Evolutionary conservation across 2,797 vertebrate genomes (phyloP).

Genomic region (Rhinichthys osculus): DNA sequence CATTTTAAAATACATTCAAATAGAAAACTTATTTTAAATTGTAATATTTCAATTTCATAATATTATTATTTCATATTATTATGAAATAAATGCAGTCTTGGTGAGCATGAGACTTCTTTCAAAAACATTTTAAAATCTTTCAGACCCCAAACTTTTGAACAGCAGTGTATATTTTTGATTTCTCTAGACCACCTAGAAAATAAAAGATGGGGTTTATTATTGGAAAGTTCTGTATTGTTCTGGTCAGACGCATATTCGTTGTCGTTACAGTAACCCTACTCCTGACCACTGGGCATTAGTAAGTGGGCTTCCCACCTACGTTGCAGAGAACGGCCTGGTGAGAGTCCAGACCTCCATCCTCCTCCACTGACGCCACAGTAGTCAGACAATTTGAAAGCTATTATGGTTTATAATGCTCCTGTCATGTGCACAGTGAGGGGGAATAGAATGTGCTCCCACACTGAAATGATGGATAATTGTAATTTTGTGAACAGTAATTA

Average conservation of each 20-base stretch:
- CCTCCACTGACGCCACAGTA: constrained; percentile 11
- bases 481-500: constrained; percentile 69
- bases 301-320: constrained; percentile 87
- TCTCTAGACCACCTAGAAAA: not conserved
- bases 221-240: constrained; percentile 34
- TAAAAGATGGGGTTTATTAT: not conserved
- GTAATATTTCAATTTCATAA: not conserved
- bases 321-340: constrained; percentile 89
- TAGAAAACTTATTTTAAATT: not conserved
- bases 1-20: not conserved
- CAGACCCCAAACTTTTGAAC: not conserved
- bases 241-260: not conserved
- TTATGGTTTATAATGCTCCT: constrained; percentile 68
- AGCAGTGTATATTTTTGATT: not conserved
- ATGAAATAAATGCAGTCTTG: not conserved
- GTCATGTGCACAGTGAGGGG: constrained; percentile 65
- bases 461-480: constrained; percentile 68
- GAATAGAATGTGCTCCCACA: constrained; percentile 64
- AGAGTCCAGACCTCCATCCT: constrained; percentile 66
- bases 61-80: not conserved
- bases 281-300: constrained; percentile 87
- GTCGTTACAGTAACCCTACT: constrained; percentile 78
- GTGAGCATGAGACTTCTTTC: not conserved
- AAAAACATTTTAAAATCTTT: not conserved
- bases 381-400: constrained; percentile 62